Conservation (phyloP, 92 coral and sea anemone genomes). For the Parazoanthus darwini region DNA sequence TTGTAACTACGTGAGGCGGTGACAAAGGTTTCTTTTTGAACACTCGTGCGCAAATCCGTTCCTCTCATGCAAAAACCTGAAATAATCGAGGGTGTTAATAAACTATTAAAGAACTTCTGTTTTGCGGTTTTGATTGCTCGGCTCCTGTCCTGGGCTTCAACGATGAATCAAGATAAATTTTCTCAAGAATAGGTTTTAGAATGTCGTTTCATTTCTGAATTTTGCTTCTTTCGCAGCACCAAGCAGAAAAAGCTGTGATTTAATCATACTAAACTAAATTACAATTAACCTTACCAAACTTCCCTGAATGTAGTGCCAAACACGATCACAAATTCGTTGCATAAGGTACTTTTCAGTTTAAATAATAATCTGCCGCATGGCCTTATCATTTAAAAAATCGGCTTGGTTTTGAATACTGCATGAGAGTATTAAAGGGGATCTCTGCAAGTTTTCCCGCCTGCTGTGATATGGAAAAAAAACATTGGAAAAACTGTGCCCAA, state of each 20-base stretch:
- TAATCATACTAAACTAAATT: neutral
- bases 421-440: slow-evolving; percentile 9
- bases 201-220: neutral
- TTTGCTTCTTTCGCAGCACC: neutral
- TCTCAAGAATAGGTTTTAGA: neutral
- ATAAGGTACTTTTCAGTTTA: slow-evolving; percentile 33
- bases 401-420: slow-evolving; percentile 27
- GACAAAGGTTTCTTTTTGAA: neutral
- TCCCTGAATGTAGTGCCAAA: neutral
- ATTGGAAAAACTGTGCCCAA: neutral
- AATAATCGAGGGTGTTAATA: slow-evolving; percentile 25
- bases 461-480: slow-evolving; percentile 14
- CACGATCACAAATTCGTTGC: neutral
- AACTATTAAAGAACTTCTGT: slow-evolving; percentile 36
- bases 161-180: slow-evolving; percentile 12
- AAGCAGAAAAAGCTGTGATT: neutral
- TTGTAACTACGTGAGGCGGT: neutral
- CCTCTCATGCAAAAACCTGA: neutral
- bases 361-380: neutral
- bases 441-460: slow-evolving; percentile 33
- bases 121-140: slow-evolving; percentile 31
- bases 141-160: slow-evolving; percentile 17
- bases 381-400: slow-evolving; percentile 27
- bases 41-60: neutral
- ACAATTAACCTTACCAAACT: neutral